Percentiles rank a stretch among this genome's conserved stretches.
These are phyloP conservation scores for Acipenser ruthenus DNA, from an alignment of 2,797 vertebrate species.

Conservation along the genomic window DNA sequence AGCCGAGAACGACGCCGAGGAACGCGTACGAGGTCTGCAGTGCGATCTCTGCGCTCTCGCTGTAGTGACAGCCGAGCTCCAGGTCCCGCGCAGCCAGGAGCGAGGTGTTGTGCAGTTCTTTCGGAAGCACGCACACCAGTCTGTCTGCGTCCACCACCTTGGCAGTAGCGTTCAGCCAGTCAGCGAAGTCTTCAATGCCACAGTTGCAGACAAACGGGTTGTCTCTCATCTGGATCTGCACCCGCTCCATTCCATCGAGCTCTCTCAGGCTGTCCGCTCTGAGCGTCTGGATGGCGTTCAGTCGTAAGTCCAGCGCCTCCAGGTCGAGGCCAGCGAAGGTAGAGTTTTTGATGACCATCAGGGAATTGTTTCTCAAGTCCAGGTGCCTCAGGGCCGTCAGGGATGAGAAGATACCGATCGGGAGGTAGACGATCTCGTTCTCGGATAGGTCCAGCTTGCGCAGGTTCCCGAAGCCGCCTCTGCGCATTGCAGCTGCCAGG, in stretches of 20 bases:
- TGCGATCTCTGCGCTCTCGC: slow-evolving; percentile 41
- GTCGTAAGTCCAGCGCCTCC: slow-evolving; percentile 51
- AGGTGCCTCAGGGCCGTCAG: slow-evolving; percentile 48
- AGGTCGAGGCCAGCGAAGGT: slow-evolving; percentile 57
- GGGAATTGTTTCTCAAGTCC: slow-evolving; percentile 52
- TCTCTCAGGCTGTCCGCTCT: slow-evolving; percentile 37
- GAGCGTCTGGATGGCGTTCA: slow-evolving; percentile 49
- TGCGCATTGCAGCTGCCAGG: slow-evolving; percentile 55
- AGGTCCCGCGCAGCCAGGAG: slow-evolving; percentile 36
- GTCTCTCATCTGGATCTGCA: slow-evolving; percentile 39
- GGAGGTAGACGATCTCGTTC: slow-evolving; percentile 55
- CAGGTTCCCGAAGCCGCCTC: slow-evolving; percentile 54
- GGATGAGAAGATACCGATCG: slow-evolving; percentile 54
- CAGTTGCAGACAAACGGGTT: slow-evolving; percentile 65
- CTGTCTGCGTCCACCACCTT: slow-evolving; percentile 42
- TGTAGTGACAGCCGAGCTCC: slow-evolving; percentile 44
- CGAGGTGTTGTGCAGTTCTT: slow-evolving; percentile 24
- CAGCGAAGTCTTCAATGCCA: slow-evolving; percentile 42
- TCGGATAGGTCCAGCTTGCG: slow-evolving; percentile 57
- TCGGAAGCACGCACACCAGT: slow-evolving; percentile 51
- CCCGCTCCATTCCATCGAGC: slow-evolving; percentile 36
- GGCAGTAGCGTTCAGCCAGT: slow-evolving; percentile 55
- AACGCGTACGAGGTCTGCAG: slow-evolving; percentile 66
- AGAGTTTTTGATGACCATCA: slow-evolving; percentile 47
- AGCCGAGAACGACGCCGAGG: slow-evolving; percentile 60